A percentile compares a stretch with the other conserved stretches of the same genome.
Evolutionary conservation across 2,113 vertebrate species (phyloP).

Genomic region (Lipotes vexillifer): DNA sequence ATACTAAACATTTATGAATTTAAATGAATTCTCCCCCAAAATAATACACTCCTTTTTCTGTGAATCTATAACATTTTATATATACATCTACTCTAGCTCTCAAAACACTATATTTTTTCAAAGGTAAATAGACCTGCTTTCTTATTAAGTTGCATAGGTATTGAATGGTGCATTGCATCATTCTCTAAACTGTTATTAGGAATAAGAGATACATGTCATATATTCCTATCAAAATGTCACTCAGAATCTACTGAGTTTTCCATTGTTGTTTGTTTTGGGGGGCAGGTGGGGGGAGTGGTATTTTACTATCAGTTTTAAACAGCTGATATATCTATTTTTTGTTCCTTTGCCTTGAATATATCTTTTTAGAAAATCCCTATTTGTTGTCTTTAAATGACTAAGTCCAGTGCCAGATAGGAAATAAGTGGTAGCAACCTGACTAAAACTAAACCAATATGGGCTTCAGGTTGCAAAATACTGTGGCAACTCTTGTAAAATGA

Average conservation of each 20-base stretch:
- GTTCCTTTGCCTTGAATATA: neutral
- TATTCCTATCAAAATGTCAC: neutral
- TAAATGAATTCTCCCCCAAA: neutral
- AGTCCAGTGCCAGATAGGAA: neutral
- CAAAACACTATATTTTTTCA: neutral
- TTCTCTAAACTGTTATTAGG: neutral
- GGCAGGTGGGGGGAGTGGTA: neutral
- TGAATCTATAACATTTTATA: neutral
- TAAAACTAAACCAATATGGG: neutral
- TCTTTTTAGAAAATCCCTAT: neutral
- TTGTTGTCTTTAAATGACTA: neutral
- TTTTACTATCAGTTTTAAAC: neutral
- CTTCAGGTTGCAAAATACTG: neutral
- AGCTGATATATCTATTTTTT: neutral
- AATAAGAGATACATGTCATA: neutral
- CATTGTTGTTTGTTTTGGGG: neutral
- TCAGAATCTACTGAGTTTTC: neutral
- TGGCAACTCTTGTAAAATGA: neutral
- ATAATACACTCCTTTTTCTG: neutral
- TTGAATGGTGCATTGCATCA: neutral
- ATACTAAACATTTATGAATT: neutral
- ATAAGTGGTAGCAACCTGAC: slow-evolving; percentile 1
- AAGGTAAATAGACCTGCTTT: neutral
- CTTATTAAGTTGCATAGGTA: neutral
- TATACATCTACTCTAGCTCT: neutral